Percentiles rank a stretch among this genome's conserved stretches.
Conservation (phyloP, 1,140 invertebrate genomes). For the Cepaea nemoralis region DNA sequence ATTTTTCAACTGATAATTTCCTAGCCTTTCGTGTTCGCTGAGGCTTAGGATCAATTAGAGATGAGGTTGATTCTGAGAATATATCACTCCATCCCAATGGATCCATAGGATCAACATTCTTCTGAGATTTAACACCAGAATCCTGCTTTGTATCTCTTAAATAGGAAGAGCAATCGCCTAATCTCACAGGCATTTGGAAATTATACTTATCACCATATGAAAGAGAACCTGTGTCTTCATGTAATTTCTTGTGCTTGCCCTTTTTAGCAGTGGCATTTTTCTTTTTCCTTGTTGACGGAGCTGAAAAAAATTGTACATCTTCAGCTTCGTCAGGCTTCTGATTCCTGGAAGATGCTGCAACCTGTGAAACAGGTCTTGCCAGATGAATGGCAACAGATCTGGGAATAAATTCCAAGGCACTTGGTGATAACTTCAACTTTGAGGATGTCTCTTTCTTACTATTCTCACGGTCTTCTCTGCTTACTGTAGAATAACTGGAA, state of each 20-base stretch:
- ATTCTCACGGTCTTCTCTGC: not conserved
- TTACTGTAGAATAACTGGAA: not conserved
- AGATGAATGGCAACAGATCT: not conserved
- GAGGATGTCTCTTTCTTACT: not conserved
- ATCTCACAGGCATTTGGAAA: not conserved
- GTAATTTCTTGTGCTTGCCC: not conserved
- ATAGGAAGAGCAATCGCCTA: not conserved
- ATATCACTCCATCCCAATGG: conserved; percentile 28
- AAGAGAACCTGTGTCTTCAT: not conserved
- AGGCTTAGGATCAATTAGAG: not conserved
- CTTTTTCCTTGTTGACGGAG: not conserved
- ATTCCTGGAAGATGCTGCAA: not conserved
- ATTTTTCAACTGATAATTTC: not conserved
- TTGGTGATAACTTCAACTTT: not conserved
- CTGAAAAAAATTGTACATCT: not conserved
- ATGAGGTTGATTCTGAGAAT: not conserved
- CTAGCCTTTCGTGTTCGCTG: not conserved
- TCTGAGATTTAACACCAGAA: not conserved
- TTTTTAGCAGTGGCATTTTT: not conserved
- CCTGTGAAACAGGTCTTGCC: not conserved
- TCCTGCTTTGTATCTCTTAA: not conserved
- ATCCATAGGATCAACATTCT: not conserved
- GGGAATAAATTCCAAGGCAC: not conserved
- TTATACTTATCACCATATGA: not conserved
- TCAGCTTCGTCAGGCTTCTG: not conserved